Evolutionary conservation across 2,113 vertebrate genomes (phyloP).

Genomic region (Solea solea): DNA sequence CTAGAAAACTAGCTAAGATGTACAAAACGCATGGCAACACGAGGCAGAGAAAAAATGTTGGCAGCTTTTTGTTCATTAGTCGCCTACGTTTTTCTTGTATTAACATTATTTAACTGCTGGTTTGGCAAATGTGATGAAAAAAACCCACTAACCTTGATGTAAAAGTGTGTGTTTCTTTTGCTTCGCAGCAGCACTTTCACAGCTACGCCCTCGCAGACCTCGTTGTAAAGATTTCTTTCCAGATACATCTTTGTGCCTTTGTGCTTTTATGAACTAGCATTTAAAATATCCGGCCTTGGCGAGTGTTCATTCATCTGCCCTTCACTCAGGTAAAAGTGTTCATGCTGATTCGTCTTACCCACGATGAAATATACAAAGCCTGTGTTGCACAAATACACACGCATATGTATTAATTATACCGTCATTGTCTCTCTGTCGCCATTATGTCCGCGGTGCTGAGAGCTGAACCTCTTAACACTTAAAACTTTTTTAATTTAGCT

Average conservation of each 20-base stretch:
- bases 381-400: neutral
- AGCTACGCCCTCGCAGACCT: no score
- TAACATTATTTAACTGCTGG: no score
- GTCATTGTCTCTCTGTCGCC: constrained; percentile 52
- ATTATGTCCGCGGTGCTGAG: constrained; percentile 30
- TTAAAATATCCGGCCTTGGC: constrained; percentile 10
- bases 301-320: constrained; percentile 3
- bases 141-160: no score
- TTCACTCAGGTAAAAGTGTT: neutral
- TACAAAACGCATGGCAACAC: no score
- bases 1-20: no score
- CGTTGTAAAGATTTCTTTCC: neutral
- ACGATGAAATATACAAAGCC: neutral
- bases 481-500: constrained; percentile 17
- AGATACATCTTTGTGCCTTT: neutral
- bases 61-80: no score
- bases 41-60: no score
- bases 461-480: constrained; percentile 20
- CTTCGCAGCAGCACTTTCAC: no score
- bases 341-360: no score
- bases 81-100: no score
- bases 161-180: no score
- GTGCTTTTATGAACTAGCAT: neutral
- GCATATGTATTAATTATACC: constrained; percentile 31
- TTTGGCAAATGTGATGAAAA: no score